phyloP scores from a whole-genome alignment of 2,113 vertebrate species.

The Scalopus aquaticus region DNA sequence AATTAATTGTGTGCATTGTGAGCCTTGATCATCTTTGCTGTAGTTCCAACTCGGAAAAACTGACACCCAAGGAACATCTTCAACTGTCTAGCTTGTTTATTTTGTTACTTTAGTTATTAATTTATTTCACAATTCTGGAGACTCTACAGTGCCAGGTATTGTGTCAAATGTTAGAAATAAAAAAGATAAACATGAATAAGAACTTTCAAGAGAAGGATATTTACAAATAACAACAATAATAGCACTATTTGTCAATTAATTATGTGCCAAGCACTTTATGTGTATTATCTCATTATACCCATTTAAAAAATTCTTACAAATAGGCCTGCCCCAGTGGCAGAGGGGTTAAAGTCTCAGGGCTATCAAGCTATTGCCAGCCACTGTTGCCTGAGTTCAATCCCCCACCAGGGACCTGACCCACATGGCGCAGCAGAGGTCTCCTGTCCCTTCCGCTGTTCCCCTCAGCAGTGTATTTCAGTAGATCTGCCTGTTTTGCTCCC shows the following conservation, averaged over 20 bases:
- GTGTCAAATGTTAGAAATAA: conserved; percentile 4
- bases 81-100: neutral
- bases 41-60: neutral
- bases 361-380: no score
- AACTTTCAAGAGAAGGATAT: neutral
- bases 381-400: no score
- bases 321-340: neutral
- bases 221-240: neutral
- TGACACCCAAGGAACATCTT: neutral
- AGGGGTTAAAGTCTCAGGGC: no score
- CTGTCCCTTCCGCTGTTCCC: no score
- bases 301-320: neutral
- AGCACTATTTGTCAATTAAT: neutral
- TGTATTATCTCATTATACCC: neutral
- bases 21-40: neutral
- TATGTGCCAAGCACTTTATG: neutral
- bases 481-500: no score
- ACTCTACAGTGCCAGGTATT: neutral
- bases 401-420: no score
- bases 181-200: neutral
- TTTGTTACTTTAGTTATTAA: neutral
- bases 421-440: no score
- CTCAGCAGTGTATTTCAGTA: no score
- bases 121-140: neutral
- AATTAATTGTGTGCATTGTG: neutral